Conservation (phyloP, 2,888 invertebrate genomes). For the Sminthurinus aureus region DNA sequence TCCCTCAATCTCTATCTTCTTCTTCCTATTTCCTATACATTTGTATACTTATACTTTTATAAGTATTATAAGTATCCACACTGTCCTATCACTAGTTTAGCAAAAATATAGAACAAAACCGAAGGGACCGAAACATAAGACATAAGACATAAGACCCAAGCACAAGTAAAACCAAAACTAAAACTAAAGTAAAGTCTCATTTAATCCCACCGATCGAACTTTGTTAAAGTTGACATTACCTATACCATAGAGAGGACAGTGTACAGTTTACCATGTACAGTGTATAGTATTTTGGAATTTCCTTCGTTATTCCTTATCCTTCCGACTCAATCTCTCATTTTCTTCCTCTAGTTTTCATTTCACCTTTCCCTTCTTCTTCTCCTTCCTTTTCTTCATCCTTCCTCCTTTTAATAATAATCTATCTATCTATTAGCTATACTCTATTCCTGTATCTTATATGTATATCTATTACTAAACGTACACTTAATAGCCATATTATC, state of each 20-base stretch:
- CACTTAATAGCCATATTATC: too few species aligned
- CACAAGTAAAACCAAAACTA: too few species aligned
- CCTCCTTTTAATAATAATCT: background rate
- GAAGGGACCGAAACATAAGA: too few species aligned
- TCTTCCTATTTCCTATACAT: background rate
- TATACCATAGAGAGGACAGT: too few species aligned
- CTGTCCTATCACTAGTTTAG: conserved; percentile 6
- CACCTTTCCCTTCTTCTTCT: background rate
- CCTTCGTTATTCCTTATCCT: too few species aligned
- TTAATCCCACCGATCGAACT: conserved; percentile 25
- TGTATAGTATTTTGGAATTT: too few species aligned
- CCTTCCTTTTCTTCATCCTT: conserved; percentile 13
- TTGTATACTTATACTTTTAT: background rate
- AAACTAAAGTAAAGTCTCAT: background rate
- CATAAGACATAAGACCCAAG: too few species aligned
- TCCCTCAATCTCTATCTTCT: background rate
- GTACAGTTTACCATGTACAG: too few species aligned
- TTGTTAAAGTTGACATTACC: conserved; percentile 27
- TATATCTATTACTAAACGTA: too few species aligned
- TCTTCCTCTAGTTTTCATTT: background rate
- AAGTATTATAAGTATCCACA: background rate
- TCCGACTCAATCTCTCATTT: too few species aligned
- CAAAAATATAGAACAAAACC: background rate
- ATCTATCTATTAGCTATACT: background rate
- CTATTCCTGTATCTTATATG: too few species aligned